Conservation (phyloP, 64 coral and sea anemone species). For the Dendrophyllia cribrosa region DNA sequence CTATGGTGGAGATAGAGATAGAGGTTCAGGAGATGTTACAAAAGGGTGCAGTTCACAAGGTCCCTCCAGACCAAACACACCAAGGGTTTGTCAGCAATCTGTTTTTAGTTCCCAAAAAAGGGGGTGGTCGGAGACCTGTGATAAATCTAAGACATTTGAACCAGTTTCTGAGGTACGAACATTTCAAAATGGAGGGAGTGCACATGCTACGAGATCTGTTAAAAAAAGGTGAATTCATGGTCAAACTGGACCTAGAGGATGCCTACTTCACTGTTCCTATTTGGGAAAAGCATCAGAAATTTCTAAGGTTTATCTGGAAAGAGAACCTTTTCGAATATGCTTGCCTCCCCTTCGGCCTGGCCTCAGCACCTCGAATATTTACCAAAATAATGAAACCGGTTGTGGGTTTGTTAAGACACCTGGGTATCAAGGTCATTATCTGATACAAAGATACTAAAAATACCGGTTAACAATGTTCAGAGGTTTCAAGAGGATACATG, state of each 20-base stretch:
- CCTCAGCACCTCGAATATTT: background rate
- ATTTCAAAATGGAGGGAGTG: constrained; percentile 65
- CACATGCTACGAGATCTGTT: constrained; percentile 54
- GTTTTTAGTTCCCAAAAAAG: constrained; percentile 64
- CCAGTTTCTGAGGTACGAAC: constrained; percentile 51
- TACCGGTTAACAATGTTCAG: no score
- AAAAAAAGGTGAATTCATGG: background rate
- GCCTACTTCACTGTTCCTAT: constrained; percentile 50
- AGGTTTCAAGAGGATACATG: no score
- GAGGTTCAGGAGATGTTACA: no score
- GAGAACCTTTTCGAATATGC: background rate
- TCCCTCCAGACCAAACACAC: background rate
- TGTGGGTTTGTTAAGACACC: background rate
- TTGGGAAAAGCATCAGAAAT: constrained; percentile 8
- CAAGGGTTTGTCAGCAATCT: constrained; percentile 66
- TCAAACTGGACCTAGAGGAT: constrained; percentile 1
- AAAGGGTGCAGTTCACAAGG: no score
- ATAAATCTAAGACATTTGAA: constrained; percentile 53
- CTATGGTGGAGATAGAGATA: no score
- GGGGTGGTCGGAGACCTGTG: constrained; percentile 39
- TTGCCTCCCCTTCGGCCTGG: background rate
- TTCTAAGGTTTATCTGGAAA: background rate
- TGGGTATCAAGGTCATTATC: background rate
- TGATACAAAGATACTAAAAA: background rate
- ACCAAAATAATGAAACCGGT: background rate